Base-by-base conservation (phyloP, 2,888 invertebrate species). In the Rhingia campestris region DNA sequence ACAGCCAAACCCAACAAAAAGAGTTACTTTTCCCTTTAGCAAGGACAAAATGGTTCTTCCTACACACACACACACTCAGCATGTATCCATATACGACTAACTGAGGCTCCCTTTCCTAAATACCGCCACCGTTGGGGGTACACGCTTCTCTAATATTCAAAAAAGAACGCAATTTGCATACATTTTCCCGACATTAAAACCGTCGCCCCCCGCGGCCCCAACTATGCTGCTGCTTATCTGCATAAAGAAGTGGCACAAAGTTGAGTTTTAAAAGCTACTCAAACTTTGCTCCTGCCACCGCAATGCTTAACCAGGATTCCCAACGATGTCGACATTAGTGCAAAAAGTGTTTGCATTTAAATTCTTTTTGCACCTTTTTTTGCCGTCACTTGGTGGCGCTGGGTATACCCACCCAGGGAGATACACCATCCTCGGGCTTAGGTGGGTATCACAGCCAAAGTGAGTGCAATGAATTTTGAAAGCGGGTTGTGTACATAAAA, bases 71-170 rank as follows among this genome's bases (percentile, higher is more conserved):
- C 9, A 41, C 35, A 54, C 30, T 37, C 4, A 22, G 2, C 22
- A 22, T 22, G 22, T 22, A 22, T 22, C 22, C 22, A 22, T 22
- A 61, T 51, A 56, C 37, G 39, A 64, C 45, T 58, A 51, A 56
- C 63, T 63, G 35, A 73, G 47, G 43, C 63, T 69, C 63, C 35
- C 9, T 51, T 45, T 66, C 41, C 69, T 80, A 81, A 81, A 81
- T 70, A 64, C 56, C 75, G 33, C 58, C 37, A 47, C 41, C 7
- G 32, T 53, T 64, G 59, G 43, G 66, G 69, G 89, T 89, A 91
- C 88, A 89, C 90, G 90, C 90, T 90, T 89, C 90, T 91, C 91
- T 90, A 91, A 90, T 91, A 90, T 90, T 90, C 90, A 90, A 90
- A 90, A 22, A 90, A 90, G 91, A 91, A 89, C 88, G 87, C 91